These are phyloP conservation scores for Fistularia tabacaria DNA, from an alignment of 2,797 vertebrate genomes.

Conservation along the genomic window DNA sequence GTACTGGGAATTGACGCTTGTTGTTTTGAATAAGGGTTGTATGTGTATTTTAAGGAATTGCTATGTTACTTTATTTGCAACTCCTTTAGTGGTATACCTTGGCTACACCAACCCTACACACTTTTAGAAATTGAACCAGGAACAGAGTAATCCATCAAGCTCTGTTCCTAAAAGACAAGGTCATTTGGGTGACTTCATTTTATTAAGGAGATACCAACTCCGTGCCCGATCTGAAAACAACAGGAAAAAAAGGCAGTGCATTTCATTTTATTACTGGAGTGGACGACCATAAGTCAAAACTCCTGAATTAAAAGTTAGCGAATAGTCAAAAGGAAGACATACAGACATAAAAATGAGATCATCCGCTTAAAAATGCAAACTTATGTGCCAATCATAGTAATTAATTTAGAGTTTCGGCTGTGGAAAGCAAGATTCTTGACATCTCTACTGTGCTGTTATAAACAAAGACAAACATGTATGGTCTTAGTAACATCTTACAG, in stretches of 20 bases:
- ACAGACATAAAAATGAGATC: slow-evolving; percentile 1
- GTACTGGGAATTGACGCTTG: not conserved
- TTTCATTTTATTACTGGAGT: slow-evolving; percentile 15
- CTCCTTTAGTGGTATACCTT: slow-evolving; percentile 3
- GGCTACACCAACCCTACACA: not conserved
- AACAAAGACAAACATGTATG: too few species aligned
- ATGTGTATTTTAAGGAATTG: not conserved
- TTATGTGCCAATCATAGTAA: too few species aligned
- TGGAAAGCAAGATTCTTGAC: too few species aligned
- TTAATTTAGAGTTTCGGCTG: too few species aligned
- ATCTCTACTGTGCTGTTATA: too few species aligned
- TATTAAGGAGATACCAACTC: slow-evolving; percentile 36
- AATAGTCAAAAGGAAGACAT: not conserved
- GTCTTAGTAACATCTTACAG: too few species aligned
- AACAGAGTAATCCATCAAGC: slow-evolving; percentile 41
- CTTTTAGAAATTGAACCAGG: slow-evolving; percentile 16
- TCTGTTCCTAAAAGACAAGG: slow-evolving; percentile 28
- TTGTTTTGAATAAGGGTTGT: too few species aligned
- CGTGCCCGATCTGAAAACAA: slow-evolving; percentile 2
- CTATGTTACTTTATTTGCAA: slow-evolving; percentile 7
- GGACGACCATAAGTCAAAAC: slow-evolving; percentile 31
- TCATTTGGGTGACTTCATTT: slow-evolving; percentile 40
- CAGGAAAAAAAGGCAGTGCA: slow-evolving; percentile 2
- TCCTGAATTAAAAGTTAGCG: slow-evolving; percentile 14
- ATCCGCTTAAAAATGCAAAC: too few species aligned